Evolutionary conservation across 2,113 vertebrate species (phyloP).

Genomic region (Alosa alosa): DNA sequence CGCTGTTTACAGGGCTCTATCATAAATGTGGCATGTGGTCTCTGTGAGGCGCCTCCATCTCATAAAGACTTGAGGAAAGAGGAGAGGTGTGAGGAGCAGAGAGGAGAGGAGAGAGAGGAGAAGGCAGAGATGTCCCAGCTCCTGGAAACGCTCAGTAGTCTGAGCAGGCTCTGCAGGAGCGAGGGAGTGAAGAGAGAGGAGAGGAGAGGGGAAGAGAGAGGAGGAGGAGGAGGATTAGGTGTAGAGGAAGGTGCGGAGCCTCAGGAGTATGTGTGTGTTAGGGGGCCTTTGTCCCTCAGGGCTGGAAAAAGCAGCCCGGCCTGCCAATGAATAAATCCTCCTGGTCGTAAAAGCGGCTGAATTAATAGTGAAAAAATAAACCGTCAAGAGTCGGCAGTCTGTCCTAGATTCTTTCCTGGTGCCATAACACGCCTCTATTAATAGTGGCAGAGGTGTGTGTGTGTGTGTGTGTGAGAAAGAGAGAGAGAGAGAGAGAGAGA

Average conservation of each 20-base stretch:
- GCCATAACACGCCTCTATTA: constrained; percentile 64
- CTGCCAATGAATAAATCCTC: constrained; percentile 67
- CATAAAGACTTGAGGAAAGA: background rate
- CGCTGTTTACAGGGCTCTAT: background rate
- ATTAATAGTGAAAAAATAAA: constrained; percentile 73
- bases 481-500: background rate
- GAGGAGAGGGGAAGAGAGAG: background rate
- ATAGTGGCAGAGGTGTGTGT: constrained; percentile 42
- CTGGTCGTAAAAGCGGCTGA: constrained; percentile 65
- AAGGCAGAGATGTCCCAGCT: too few species aligned
- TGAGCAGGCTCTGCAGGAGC: too few species aligned
- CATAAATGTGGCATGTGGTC: background rate
- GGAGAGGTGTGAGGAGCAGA: background rate
- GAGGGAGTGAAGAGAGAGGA: background rate
- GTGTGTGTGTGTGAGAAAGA: constrained; percentile 23
- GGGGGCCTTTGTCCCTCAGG: constrained; percentile 56
- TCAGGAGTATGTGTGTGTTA: constrained; percentile 11
- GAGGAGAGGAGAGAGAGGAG: background rate
- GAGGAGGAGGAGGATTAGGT: background rate
- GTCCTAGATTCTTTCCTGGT: constrained; percentile 71
- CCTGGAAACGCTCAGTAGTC: too few species aligned
- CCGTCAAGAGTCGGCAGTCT: constrained; percentile 61
- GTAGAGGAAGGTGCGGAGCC: background rate
- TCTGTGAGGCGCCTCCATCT: background rate
- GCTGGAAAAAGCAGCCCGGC: constrained; percentile 60